Evolutionary conservation across 2,888 invertebrate species (phyloP), one percentile per base, ranked within the genome.

Genomic region (Mimachlamys varia): DNA sequence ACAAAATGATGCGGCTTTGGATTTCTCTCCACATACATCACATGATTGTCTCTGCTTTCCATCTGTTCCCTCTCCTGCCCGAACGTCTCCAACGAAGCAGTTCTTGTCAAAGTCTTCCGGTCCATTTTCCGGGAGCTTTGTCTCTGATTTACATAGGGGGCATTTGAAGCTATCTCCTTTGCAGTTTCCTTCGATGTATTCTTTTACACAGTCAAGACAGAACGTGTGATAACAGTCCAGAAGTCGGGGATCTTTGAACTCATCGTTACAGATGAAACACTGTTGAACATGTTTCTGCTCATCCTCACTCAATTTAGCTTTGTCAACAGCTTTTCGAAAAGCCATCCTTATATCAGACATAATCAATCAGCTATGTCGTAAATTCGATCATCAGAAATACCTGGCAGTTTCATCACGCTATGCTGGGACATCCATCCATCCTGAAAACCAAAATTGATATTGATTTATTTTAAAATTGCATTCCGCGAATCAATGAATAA

Each of bases 201-300:
- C 53, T 19, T 91, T 88, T 37, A 91, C 22, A 58, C 91, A 91
- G 0, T 89, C 89, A 15, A 58, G 55, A 58, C 91, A 91, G n/a
- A 91, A 91, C 17, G 91, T 89, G 53, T 91, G 91, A 58, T 89
- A 91, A 37, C 91, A 91, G 13, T 89, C 88, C 38, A 91, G 87
- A 1, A 91, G 62, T 87, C 91, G n/a, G 3, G 91, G 91, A 22
- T 91, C 91, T 19, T 90, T 89, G 87, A 91, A 91, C 33, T 88
- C 89, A 19, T 91, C 76, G 19, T 89, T 89, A 88, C 91, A 91
- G 13, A 90, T 37, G 1, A 89, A 87, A 49, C 91, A 91, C 33
- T 88, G 0, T 0, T 27, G 76, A 15, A 76, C 76, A 76, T 76
- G 76, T 76, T 76, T 76, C 27, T 76, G 76, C 27, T 76, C 76